A percentile compares a stretch with the other conserved stretches of the same genome.
These are phyloP conservation scores for Shargacucullia verbasci DNA, from an alignment of 2,888 invertebrate genomes.

Conservation along the genomic window DNA sequence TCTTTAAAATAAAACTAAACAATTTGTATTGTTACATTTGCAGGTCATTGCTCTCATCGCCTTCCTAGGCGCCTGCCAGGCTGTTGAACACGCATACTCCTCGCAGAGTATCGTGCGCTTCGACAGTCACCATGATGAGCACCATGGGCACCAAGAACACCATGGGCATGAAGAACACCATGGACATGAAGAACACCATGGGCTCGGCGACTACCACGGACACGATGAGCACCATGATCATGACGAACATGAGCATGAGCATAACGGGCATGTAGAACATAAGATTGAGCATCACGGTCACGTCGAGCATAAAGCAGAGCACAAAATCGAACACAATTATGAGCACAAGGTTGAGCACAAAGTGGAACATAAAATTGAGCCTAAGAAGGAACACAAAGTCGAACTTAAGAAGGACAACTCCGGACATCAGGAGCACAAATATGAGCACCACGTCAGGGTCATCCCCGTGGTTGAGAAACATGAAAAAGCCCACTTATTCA, in stretches of 20 bases:
- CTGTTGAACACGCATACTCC: slow-evolving; percentile 62
- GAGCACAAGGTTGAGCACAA: slow-evolving; percentile 12
- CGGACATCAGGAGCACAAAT: slow-evolving; percentile 21
- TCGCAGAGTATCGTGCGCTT: slow-evolving; percentile 62
- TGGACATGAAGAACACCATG: slow-evolving; percentile 27
- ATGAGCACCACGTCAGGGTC: slow-evolving; percentile 33
- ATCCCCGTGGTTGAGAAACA: slow-evolving; percentile 44
- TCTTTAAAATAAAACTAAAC: neutral
- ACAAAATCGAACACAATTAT: slow-evolving; percentile 10
- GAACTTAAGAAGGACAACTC: slow-evolving; percentile 22
- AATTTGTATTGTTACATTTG: slow-evolving; percentile 21
- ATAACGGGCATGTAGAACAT: slow-evolving; percentile 9
- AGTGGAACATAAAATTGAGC: slow-evolving; percentile 8
- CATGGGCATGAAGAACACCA: slow-evolving; percentile 21
- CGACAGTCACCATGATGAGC: slow-evolving; percentile 32
- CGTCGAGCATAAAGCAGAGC: slow-evolving; percentile 14
- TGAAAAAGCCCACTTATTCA: slow-evolving; percentile 25
- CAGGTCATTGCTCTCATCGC: slow-evolving; percentile 59
- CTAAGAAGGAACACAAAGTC: slow-evolving; percentile 25
- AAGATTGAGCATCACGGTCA: slow-evolving; percentile 14
- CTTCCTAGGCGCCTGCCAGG: slow-evolving; percentile 58
- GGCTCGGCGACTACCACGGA: slow-evolving; percentile 22
- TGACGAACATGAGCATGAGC: slow-evolving; percentile 1
- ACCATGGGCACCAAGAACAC: slow-evolving; percentile 35
- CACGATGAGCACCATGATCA: slow-evolving; percentile 26